Evolutionary conservation across 1,140 invertebrate species (phyloP).

Genomic region (Drosophila ogumai): DNA sequence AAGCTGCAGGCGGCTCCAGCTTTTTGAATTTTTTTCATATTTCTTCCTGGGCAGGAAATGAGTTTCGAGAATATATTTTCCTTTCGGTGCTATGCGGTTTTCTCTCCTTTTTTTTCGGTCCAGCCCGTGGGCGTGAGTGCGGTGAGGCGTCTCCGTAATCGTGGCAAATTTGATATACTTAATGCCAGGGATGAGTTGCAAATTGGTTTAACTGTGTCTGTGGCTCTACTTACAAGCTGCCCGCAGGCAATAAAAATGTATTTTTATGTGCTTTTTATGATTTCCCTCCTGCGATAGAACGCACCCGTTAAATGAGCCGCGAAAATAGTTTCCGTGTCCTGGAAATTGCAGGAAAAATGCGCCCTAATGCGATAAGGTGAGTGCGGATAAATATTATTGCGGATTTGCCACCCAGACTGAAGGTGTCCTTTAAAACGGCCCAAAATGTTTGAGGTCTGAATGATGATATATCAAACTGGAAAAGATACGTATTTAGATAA

Average conservation of each 20-base stretch:
- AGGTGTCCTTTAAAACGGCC: slow-evolving; percentile 10
- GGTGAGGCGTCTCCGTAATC: slow-evolving; percentile 61
- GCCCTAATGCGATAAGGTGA: slow-evolving; percentile 41
- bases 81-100: neutral
- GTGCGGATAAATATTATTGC: slow-evolving; percentile 38
- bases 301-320: slow-evolving; percentile 79
- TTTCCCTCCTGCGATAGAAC: slow-evolving; percentile 37
- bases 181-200: slow-evolving; percentile 46
- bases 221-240: slow-evolving; percentile 41
- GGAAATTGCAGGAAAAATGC: slow-evolving; percentile 59
- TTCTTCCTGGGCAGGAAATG: slow-evolving; percentile 67
- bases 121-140: slow-evolving; percentile 61
- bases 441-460: neutral
- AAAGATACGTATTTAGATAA: neutral
- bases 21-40: slow-evolving; percentile 43
- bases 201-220: slow-evolving; percentile 73
- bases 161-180: slow-evolving; percentile 70
- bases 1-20: slow-evolving; percentile 64
- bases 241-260: slow-evolving; percentile 61
- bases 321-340: slow-evolving; percentile 81
- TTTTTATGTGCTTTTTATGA: slow-evolving; percentile 53
- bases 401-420: slow-evolving; percentile 15
- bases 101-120: slow-evolving; percentile 10
- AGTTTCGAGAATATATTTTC: slow-evolving; percentile 58
- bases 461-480: no score